Base-by-base conservation (phyloP, 2,797 vertebrate species). In the Vespertilio murinus region DNA sequence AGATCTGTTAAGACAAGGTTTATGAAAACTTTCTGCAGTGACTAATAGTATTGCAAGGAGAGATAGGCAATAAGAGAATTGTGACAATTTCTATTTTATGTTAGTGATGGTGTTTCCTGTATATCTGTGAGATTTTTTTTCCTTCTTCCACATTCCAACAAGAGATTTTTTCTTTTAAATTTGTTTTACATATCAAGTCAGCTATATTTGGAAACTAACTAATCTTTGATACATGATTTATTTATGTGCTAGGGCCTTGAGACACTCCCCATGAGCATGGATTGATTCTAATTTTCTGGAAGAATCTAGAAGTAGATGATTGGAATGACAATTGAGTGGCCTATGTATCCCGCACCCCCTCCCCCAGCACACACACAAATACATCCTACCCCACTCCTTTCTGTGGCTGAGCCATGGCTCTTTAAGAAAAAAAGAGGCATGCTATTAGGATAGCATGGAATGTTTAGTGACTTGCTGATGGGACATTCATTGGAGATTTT, bases 121-220 rank as follows among this genome's bases (percentile, higher is more conserved):
- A 67, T 35, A 10, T 90, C 64, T 49, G 3, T 23, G 42, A 47
- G 22, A 8, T 23, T 47, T 88, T 88, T 82, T 42, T 22, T 42
- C 25, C 18, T 65, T 94, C 42, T 91, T 90, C 91, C 30, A 61
- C n/a, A 67, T 93, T 86, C 65, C 40, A 93, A 47, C 3, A 40
- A 83, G 64, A 90, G 11, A 71, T 64, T 70, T 92, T 45, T 84
- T 12, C 28, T 88, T 93, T 92, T 83, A 20, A 52, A 78, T 81
- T 91, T 95, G 30, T 49, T 81, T 92, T 95, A 52, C 45, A 71
- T 56, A 78, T 79, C 74, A 3, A 90, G 28, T 87, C 30, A 45
- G 23, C 18, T 88, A 11, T 67, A 67, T 85, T 86, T 59, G 33
- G 42, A 69, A 73, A 74, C 17, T 52, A 64, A 67, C 1, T 84